Conservation (phyloP, 92 coral and sea anemone genomes). For the Zoanthus gigantus region DNA sequence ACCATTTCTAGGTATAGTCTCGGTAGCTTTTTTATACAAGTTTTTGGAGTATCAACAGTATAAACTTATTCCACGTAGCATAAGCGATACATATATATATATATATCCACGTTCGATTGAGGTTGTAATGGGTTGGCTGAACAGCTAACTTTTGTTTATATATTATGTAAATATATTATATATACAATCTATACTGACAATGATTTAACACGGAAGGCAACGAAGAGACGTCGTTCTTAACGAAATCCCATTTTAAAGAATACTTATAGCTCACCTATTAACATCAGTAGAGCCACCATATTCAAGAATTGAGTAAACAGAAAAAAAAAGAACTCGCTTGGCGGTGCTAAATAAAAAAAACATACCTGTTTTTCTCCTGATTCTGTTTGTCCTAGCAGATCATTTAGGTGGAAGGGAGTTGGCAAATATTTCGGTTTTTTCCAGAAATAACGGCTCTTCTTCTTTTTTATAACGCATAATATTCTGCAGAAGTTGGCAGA, state of each 20-base stretch:
- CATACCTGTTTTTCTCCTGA: conserved; percentile 10
- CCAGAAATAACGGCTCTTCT: conserved; percentile 91
- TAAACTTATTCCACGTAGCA: background rate
- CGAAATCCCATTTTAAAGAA: too few relatives aligned
- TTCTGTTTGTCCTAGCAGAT: conserved; percentile 54
- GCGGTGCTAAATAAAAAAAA: background rate
- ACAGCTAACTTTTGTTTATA: background rate
- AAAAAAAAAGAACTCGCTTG: background rate
- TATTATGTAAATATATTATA: too few relatives aligned
- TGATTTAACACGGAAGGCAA: too few relatives aligned
- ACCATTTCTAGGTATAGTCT: too few relatives aligned
- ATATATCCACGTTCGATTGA: background rate
- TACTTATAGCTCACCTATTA: background rate
- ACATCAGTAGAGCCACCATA: background rate
- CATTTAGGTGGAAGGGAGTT: conserved; percentile 81
- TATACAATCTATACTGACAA: too few relatives aligned
- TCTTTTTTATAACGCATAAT: conserved; percentile 77
- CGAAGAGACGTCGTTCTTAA: too few relatives aligned
- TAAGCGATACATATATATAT: background rate
- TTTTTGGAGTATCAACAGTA: too few relatives aligned
- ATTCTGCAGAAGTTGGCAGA: conserved; percentile 77
- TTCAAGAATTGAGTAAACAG: background rate
- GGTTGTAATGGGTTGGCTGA: background rate
- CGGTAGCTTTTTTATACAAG: too few relatives aligned
- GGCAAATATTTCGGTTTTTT: conserved; percentile 77